Conservation (phyloP, 2,113 vertebrate species). For the Myanophis thanlyinensis region DNA sequence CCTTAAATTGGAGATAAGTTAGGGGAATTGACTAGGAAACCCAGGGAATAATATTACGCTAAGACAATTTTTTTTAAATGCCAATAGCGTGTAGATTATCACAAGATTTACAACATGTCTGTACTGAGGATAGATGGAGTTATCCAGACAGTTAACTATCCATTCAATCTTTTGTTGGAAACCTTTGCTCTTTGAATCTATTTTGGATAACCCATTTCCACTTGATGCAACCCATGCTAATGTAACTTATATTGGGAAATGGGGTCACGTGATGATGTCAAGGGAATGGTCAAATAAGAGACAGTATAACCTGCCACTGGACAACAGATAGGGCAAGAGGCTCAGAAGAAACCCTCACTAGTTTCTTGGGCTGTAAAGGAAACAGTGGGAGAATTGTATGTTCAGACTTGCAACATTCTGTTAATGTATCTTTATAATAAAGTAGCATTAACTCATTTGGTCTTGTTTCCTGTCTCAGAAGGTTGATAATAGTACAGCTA, state of each 20-base stretch:
- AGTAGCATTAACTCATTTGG: not conserved
- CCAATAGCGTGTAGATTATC: not conserved
- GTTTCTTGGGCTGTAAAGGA: not conserved
- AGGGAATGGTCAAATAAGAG: not conserved
- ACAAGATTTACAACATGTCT: not conserved
- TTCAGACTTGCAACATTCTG: not conserved
- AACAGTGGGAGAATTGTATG: not conserved
- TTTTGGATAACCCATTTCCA: not conserved
- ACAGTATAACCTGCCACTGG: not conserved
- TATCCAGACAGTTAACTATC: not conserved
- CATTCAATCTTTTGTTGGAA: not conserved
- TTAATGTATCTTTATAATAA: not conserved
- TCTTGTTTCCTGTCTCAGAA: not conserved
- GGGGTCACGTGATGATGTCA: not conserved
- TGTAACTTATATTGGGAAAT: not conserved
- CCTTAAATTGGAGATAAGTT: not conserved
- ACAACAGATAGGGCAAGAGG: not conserved
- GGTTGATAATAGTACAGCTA: not conserved
- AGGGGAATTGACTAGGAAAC: not conserved
- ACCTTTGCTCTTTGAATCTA: not conserved
- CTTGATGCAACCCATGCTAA: not conserved
- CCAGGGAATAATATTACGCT: not conserved
- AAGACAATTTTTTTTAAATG: not conserved
- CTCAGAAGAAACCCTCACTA: not conserved
- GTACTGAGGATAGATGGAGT: not conserved